Evolutionary conservation across 2,888 invertebrate species (phyloP), one percentile per base, ranked within the genome.

Genomic region (Aphodius granarius): DNA sequence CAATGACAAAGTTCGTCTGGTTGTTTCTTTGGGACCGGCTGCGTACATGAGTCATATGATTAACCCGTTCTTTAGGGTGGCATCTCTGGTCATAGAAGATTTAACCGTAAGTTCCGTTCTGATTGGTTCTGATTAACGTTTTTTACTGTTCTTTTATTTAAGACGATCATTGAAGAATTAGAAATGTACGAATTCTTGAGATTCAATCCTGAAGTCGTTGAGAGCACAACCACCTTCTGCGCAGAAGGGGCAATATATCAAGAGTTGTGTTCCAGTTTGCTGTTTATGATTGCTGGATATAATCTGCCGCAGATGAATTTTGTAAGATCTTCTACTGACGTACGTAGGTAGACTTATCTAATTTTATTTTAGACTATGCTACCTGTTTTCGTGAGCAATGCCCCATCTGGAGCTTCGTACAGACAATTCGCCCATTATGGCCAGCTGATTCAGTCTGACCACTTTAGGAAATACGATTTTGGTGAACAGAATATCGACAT

Each of bases 361-460:
- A 43, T 43, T n/a, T 68, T 20, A 21, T 74, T 62, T 3, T 63
- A 22, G 13, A 76, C 68, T n/a, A 63, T 71, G 0, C 72, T 86
- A 18, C 82, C 83, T 3, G 77, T 76, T 16, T 73, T 83, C 17
- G 74, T 80, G 65, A 81, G 79, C 18, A 80, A 82, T 43, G 77
- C 83, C 6, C 86, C 86, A 20, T 84, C 84, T 63, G 85, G 85
- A 66, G 19, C 73, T 5, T 89, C 94, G 0, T 90, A 91, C 0
- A 90, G 91, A 81, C 94, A 94, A 84, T 84, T 95, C 5, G 87
- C 91, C 4, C 95, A 95, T 85, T 95, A 90, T 83, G 92, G 88
- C 0, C 95, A 95, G 86, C 88, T 91, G 18, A 89, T 91, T 17
- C 82, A 85, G 13, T 89, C 89, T 64, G 84, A 85, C 81, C 77